phyloP scores from a whole-genome alignment of 2,888 invertebrate genomes.

The Cephalotes varians region DNA sequence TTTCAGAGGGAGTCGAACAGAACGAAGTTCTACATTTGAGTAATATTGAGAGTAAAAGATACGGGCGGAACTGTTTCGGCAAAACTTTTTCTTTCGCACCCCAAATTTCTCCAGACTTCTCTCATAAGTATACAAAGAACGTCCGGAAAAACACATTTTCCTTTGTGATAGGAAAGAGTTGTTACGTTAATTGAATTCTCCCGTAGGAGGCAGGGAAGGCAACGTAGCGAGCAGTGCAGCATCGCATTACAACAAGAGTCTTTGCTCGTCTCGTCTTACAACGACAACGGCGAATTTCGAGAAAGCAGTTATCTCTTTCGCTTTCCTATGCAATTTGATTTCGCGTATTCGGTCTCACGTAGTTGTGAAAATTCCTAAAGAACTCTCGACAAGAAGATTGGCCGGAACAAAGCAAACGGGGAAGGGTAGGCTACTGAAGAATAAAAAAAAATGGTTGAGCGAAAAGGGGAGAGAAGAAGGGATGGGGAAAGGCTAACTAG shows the following conservation, averaged over 20 bases:
- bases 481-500: conserved; percentile 18
- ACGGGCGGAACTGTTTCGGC: background rate
- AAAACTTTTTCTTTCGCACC: background rate
- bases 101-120: conserved; percentile 13
- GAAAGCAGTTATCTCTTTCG: conserved; percentile 44
- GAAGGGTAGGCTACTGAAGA: conserved; percentile 15
- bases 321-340: conserved; percentile 44
- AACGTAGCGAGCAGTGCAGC: background rate
- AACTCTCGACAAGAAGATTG: conserved; percentile 47
- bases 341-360: conserved; percentile 35
- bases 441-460: background rate
- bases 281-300: conserved; percentile 41
- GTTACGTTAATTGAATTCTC: conserved; percentile 51
- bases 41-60: background rate
- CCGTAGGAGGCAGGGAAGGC: background rate
- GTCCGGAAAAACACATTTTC: conserved; percentile 29
- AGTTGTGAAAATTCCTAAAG: conserved; percentile 35
- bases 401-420: conserved; percentile 23
- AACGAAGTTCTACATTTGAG: background rate
- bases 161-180: conserved; percentile 51
- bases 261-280: conserved; percentile 9
- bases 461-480: background rate
- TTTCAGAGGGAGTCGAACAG: background rate
- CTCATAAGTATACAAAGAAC: background rate
- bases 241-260: conserved; percentile 52